Percentiles rank a stretch among this genome's conserved stretches.
phyloP scores from a whole-genome alignment of 37 sponge, comb jelly and placozoan genomes.

The Agelas oroides region DNA sequence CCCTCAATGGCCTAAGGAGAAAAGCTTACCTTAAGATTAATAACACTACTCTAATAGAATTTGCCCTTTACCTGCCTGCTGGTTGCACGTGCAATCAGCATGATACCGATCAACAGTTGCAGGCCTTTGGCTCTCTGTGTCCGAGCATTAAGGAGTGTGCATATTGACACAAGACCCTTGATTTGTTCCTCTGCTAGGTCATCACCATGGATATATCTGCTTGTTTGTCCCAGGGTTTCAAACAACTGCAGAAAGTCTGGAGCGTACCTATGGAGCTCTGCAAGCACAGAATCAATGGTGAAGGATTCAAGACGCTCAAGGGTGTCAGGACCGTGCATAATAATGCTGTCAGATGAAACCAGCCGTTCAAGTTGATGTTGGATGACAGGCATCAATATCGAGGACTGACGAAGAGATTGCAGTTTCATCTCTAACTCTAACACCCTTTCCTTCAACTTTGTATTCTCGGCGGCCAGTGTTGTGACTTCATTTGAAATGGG shows the following conservation, averaged over 20 bases:
- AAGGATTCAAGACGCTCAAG: neutral
- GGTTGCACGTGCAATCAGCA: slow-evolving; percentile 23
- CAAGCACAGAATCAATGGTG: neutral
- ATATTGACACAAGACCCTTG: neutral
- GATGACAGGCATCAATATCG: too few relatives aligned
- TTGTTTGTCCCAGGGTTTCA: neutral
- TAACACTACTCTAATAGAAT: neutral
- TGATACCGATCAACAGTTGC: slow-evolving; percentile 16
- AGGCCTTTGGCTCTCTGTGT: slow-evolving; percentile 8
- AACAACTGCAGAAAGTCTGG: slow-evolving; percentile 12
- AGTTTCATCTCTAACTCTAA: too few relatives aligned
- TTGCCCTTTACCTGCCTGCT: slow-evolving; percentile 5
- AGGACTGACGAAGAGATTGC: too few relatives aligned
- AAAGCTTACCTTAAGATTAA: neutral
- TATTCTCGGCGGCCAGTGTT: too few relatives aligned
- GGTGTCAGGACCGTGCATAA: slow-evolving; percentile 27
- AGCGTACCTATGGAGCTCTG: neutral
- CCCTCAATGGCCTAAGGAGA: neutral
- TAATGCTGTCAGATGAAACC: too few relatives aligned
- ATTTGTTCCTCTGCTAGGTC: too few relatives aligned
- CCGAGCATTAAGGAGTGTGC: slow-evolving; percentile 2
- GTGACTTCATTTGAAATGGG: too few relatives aligned
- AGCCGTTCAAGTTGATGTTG: too few relatives aligned
- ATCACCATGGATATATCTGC: neutral
- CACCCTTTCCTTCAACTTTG: too few relatives aligned